Evolutionary conservation across 2,888 invertebrate genomes (phyloP), one percentile per base, ranked within the genome.

Genomic region (Brenthis daphne): DNA sequence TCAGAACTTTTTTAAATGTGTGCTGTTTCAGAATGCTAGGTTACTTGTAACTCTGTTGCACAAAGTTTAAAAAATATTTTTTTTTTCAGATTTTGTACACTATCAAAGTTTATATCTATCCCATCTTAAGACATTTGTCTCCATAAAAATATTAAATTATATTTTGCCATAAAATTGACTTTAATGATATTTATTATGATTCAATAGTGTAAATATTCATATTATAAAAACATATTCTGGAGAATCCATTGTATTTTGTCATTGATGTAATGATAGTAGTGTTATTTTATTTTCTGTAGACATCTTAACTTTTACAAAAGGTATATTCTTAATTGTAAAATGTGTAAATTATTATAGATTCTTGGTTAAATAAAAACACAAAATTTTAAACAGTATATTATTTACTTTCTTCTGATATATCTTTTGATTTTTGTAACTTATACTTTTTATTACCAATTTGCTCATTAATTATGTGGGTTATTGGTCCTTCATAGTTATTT

Each of bases 391-490:
- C 0, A 64, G 58, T 70, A 64, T 71, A 70, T 68, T 67, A 51
- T 56, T 67, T 48, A 20, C 13, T 67, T 66, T 53, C n/a, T 58
- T 64, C 48, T 60, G 14, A 29, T 16, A 50, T 64, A 37, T 6
- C 16, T 58, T 47, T 55, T 54, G 13, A 29, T 24, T 43, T 43
- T 11, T 63, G 64, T 56, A 16, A 57, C 33, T 53, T 57, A 24
- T 56, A 57, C 29, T 43, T 53, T 50, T 48, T 57, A 20, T 57
- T 33, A 33, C n/a, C 48, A 53, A 77, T 70, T 70, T 92, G 92
- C 76, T 88, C 87, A 71, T 74, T 76, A 65, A 91, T 81, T 65
- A 92, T 85, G 56, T 87, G 82, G 70, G 92, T 90, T 1, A 81
- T 67, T 6, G 84, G 79, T 48, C 91, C 90, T 67, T 81, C 74